A percentile compares a stretch with the other conserved stretches of the same genome.
These are phyloP conservation scores for Dicrostonyx torquatus DNA, from an alignment of 2,797 vertebrate species.

Conservation along the genomic window DNA sequence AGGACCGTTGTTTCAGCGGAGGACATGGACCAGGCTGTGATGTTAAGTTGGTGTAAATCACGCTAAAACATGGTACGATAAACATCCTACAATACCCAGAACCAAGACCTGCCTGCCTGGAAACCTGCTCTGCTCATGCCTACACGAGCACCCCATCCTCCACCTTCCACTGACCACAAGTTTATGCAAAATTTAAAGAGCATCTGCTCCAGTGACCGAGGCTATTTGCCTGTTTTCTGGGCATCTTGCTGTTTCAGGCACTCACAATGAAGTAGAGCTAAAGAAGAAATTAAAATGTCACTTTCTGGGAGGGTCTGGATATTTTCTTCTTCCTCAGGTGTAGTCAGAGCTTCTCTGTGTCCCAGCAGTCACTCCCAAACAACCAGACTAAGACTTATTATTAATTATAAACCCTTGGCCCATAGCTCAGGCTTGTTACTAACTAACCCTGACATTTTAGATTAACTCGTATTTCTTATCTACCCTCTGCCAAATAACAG, in stretches of 20 bases:
- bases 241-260: neutral
- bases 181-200: neutral
- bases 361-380: neutral
- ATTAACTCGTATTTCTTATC: neutral
- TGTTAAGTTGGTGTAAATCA: neutral
- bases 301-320: neutral
- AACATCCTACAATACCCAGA: neutral
- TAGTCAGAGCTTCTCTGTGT: neutral
- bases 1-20: neutral
- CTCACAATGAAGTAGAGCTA: neutral
- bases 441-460: neutral
- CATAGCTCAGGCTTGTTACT: neutral
- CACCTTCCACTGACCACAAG: neutral
- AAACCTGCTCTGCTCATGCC: neutral
- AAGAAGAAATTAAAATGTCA: neutral
- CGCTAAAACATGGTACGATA: neutral
- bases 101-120: neutral
- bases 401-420: neutral
- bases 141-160: neutral
- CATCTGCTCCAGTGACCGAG: neutral
- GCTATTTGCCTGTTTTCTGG: neutral
- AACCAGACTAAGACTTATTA: neutral
- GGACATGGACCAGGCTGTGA: neutral
- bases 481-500: neutral
- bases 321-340: neutral